Conservation (phyloP, 1,140 invertebrate genomes). For the Conopomorpha cramerella region DNA sequence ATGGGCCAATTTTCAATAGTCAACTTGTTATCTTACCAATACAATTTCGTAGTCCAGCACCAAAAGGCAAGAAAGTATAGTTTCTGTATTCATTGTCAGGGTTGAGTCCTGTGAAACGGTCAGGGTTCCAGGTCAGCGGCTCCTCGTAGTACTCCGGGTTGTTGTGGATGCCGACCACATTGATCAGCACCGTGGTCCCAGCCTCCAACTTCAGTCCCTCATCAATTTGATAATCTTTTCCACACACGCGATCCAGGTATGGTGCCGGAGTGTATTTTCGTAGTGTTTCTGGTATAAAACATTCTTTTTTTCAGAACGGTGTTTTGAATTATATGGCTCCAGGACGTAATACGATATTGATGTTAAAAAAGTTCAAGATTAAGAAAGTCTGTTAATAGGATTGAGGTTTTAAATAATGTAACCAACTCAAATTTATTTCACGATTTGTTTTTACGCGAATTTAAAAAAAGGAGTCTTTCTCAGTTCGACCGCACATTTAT, state of each 20-base stretch:
- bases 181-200: constrained; percentile 26
- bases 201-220: constrained; percentile 37
- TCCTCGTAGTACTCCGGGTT: constrained; percentile 67
- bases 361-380: too few relatives aligned
- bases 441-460: too few relatives aligned
- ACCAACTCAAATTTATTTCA: too few relatives aligned
- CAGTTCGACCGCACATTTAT: too few relatives aligned
- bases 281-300: constrained; percentile 61
- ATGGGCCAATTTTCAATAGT: too few relatives aligned
- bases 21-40: too few relatives aligned
- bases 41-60: constrained; percentile 75
- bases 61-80: constrained; percentile 83
- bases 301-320: constrained; percentile 20
- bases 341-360: too few relatives aligned
- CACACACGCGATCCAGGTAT: constrained; percentile 59
- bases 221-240: constrained; percentile 51
- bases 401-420: too few relatives aligned
- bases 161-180: constrained; percentile 44
- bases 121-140: constrained; percentile 68
- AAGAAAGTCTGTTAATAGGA: too few relatives aligned
- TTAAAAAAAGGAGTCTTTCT: too few relatives aligned
- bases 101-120: constrained; percentile 64
- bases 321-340: constrained; percentile 19
- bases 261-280: constrained; percentile 61
- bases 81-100: constrained; percentile 43